A percentile compares a stretch with the other conserved stretches of the same genome.
These are phyloP conservation scores for Lepisosteus oculatus DNA, from an alignment of 2,113 vertebrate species.

Conservation along the genomic window DNA sequence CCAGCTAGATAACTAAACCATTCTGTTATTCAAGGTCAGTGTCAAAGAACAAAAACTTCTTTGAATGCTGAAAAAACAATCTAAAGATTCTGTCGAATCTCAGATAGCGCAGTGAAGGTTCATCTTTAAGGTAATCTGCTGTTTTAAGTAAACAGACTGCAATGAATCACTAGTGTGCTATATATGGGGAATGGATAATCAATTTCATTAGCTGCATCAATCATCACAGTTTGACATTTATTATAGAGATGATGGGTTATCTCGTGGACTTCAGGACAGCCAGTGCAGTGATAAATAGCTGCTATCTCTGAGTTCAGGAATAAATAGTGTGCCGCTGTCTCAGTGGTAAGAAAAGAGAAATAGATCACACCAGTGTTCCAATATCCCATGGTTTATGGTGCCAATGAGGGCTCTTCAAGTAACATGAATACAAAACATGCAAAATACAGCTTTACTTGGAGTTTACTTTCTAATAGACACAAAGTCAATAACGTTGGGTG, in stretches of 20 bases:
- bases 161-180: constrained; percentile 62
- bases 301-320: constrained; percentile 73
- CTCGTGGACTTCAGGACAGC: constrained; percentile 81
- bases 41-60: constrained; percentile 35
- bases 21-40: constrained; percentile 47
- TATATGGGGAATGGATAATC: constrained; percentile 77
- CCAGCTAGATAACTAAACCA: constrained; percentile 18
- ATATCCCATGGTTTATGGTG: neutral
- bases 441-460: too few relatives aligned
- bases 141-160: constrained; percentile 58
- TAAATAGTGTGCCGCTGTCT: constrained; percentile 57
- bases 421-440: too few relatives aligned
- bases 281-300: constrained; percentile 75
- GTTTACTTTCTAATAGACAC: too few relatives aligned
- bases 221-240: constrained; percentile 90
- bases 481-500: too few relatives aligned
- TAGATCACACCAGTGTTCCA: constrained; percentile 21
- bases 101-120: constrained; percentile 34
- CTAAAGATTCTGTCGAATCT: constrained; percentile 26
- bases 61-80: constrained; percentile 12
- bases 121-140: constrained; percentile 48
- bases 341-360: constrained; percentile 14
- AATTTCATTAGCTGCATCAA: constrained; percentile 91
- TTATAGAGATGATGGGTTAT: constrained; percentile 86
- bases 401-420: too few relatives aligned